Evolutionary conservation across 2,888 invertebrate species (phyloP), one percentile per base, ranked within the genome.

Genomic region (Polyploca ridens): DNA sequence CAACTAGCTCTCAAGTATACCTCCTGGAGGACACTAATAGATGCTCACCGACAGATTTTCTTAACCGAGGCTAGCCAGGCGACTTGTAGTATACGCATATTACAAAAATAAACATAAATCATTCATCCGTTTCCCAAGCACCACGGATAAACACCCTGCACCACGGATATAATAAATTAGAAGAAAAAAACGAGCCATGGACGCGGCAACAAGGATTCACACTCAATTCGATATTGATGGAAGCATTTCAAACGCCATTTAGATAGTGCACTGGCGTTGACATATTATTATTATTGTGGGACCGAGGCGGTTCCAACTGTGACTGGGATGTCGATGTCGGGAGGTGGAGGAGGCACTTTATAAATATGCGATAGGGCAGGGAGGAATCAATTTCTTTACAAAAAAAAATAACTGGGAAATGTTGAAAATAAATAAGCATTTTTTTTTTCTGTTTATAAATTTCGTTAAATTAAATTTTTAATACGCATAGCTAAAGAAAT

Each of bases 201-300:
- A 84, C 79, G 79, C 75, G 73, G 74, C 81, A 79, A 91, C 91
- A 90, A 79, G 84, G 89, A 88, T 90, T 83, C 85, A 88, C 93
- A 91, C 91, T 91, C 88, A 84, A 81, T 75, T 77, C 73, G 83
- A 88, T 92, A 92, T 93, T 94, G 94, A 94, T 93, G 93, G 93
- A 93, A 90, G 89, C 91, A 87, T 91, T 91, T 91, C 93, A 91
- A 90, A 91, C 86, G 85, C 88, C 91, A 87, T 94, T 94, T 92
- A 93, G 94, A 94, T 94, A 94, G 87, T 81, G 82, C 67, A 70
- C 72, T 90, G 93, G 88, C 93, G 87, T 87, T 92, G 93, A 93
- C 90, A 88, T 89, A 92, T 92, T 89, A 90, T 92, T 89, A 90
- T 92, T 90, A 91, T 91, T 84, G 87, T 85, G 78, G 7, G 61